These are phyloP conservation scores for Carcharodon carcharias DNA, from an alignment of 2,797 vertebrate genomes.

Conservation along the genomic window DNA sequence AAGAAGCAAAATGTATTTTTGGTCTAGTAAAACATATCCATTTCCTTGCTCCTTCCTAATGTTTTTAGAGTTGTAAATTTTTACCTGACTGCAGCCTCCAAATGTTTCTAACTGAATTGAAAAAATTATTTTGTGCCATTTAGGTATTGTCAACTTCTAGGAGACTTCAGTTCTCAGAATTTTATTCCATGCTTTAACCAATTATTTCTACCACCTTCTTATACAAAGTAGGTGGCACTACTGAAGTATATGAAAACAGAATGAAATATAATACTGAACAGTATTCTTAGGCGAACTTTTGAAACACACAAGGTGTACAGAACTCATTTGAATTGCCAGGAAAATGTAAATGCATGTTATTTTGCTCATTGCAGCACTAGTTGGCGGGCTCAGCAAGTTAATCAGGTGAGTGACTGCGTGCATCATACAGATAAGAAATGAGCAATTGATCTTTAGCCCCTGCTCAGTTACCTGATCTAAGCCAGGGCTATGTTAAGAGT, in stretches of 20 bases:
- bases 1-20: not conserved
- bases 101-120: not conserved
- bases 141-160: not conserved
- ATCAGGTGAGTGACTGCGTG: not conserved
- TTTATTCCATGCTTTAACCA: not conserved
- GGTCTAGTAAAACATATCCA: not conserved
- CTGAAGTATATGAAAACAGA: not conserved
- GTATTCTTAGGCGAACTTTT: not conserved
- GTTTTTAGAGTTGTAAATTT: not conserved
- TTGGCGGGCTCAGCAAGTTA: not conserved
- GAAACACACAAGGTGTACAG: not conserved
- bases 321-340: not conserved
- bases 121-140: not conserved
- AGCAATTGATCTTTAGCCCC: not conserved
- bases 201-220: not conserved
- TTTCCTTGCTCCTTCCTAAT: not conserved
- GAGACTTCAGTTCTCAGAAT: not conserved
- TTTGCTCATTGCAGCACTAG: not conserved
- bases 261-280: not conserved
- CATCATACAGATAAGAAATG: not conserved
- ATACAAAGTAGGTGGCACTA: not conserved
- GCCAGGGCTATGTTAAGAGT: not conserved
- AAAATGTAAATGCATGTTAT: not conserved
- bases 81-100: not conserved
- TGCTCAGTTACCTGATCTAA: not conserved